phyloP scores from a whole-genome alignment of 2,888 invertebrate genomes.

The Arctia plantaginis region DNA sequence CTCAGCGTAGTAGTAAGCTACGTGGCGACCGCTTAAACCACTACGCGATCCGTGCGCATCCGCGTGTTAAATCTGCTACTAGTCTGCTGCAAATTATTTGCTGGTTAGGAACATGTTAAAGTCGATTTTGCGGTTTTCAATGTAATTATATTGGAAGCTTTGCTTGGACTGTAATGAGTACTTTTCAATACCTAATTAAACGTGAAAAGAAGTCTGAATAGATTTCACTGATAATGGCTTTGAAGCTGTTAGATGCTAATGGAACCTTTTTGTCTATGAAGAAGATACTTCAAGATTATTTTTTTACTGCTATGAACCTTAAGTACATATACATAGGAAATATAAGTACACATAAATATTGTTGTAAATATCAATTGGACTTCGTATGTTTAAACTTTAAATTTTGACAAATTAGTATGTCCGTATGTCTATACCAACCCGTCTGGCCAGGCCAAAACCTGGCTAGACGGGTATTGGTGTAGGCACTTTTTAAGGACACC shows the following conservation, averaged over 20 bases:
- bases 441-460: no score
- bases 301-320: neutral
- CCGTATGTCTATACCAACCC: no score
- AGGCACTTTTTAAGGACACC: no score
- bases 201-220: conserved; percentile 7
- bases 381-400: no score
- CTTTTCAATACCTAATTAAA: conserved; percentile 15
- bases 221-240: conserved; percentile 7
- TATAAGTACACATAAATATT: no score
- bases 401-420: no score
- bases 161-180: conserved; percentile 9
- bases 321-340: neutral
- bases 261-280: neutral
- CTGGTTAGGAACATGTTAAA: neutral
- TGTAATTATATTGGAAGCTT: neutral
- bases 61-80: neutral
- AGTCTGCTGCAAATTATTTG: conserved; percentile 6
- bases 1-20: no score
- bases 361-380: neutral
- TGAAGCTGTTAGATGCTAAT: neutral
- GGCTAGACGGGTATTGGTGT: no score
- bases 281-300: no score
- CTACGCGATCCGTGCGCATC: no score
- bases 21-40: no score
- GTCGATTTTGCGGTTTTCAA: neutral